phyloP scores from a whole-genome alignment of 2,113 vertebrate species.

The Tringa solitaria region DNA sequence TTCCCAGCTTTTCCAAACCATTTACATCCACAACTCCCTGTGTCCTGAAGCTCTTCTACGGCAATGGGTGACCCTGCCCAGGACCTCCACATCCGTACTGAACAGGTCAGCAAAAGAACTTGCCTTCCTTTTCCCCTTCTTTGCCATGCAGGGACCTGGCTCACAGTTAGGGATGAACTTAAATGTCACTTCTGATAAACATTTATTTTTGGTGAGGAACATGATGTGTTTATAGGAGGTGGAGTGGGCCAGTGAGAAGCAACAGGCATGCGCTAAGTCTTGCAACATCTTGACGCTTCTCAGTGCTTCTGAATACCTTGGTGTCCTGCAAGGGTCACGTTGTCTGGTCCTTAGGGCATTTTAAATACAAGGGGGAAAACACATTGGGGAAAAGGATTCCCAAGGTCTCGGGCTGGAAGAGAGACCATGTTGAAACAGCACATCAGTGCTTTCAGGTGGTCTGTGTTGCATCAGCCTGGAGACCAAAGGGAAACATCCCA shows the following conservation, averaged over 20 bases:
- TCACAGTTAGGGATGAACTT: not conserved
- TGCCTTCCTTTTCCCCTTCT: constrained; percentile 18
- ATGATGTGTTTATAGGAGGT: not conserved
- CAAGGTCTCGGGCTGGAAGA: not conserved
- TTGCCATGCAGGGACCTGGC: not conserved
- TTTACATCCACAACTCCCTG: not conserved
- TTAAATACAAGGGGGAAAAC: not conserved
- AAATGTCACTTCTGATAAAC: constrained; percentile 54
- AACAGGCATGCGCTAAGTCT: not conserved
- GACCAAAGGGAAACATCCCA: not conserved
- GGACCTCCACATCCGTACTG: not conserved
- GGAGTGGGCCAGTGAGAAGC: not conserved
- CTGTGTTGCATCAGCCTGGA: not conserved
- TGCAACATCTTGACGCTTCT: constrained; percentile 6
- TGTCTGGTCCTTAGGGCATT: not conserved
- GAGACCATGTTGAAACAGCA: not conserved
- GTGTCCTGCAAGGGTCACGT: not conserved
- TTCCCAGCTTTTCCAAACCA: not conserved
- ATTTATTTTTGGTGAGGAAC: constrained; percentile 47
- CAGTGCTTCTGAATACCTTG: constrained; percentile 4
- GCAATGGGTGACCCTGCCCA: not conserved
- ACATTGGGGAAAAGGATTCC: not conserved
- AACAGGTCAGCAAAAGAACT: constrained; percentile 17
- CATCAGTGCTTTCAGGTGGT: not conserved
- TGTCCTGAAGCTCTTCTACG: not conserved